Conservation (phyloP, 2,888 invertebrate species). For the Hydraecia micacea region DNA sequence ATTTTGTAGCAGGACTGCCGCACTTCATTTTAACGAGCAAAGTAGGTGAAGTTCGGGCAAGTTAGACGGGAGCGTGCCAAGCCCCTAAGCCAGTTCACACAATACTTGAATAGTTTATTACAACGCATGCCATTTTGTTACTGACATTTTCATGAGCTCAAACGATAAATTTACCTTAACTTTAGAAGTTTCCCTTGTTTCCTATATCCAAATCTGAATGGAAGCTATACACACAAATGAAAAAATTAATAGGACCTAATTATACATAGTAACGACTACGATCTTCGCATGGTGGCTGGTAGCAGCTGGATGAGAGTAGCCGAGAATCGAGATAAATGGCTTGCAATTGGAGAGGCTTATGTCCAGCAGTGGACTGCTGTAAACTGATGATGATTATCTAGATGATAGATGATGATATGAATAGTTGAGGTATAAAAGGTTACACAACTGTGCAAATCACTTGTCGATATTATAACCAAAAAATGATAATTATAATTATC, state of each 20-base stretch:
- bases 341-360: too few relatives aligned
- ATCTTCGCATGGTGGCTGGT: too few relatives aligned
- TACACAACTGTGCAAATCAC: too few relatives aligned
- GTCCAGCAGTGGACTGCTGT: neutral
- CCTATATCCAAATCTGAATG: too few relatives aligned
- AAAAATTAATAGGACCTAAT: neutral
- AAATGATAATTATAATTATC: too few relatives aligned
- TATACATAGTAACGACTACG: too few relatives aligned
- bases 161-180: slow-evolving; percentile 16
- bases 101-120: slow-evolving; percentile 69
- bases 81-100: slow-evolving; percentile 44
- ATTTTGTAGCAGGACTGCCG: slow-evolving; percentile 48
- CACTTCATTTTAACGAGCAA: slow-evolving; percentile 76
- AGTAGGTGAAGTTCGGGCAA: slow-evolving; percentile 68
- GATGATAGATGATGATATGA: neutral
- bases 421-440: neutral
- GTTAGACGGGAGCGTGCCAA: slow-evolving; percentile 69
- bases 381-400: neutral
- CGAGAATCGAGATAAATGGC: too few relatives aligned
- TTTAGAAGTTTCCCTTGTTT: neutral
- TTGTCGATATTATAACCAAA: neutral
- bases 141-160: slow-evolving; percentile 35
- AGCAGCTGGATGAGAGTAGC: too few relatives aligned
- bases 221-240: neutral
- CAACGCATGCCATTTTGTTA: slow-evolving; percentile 58